phyloP scores from a whole-genome alignment of 2,113 vertebrate species.

The Hystrix cristata region DNA sequence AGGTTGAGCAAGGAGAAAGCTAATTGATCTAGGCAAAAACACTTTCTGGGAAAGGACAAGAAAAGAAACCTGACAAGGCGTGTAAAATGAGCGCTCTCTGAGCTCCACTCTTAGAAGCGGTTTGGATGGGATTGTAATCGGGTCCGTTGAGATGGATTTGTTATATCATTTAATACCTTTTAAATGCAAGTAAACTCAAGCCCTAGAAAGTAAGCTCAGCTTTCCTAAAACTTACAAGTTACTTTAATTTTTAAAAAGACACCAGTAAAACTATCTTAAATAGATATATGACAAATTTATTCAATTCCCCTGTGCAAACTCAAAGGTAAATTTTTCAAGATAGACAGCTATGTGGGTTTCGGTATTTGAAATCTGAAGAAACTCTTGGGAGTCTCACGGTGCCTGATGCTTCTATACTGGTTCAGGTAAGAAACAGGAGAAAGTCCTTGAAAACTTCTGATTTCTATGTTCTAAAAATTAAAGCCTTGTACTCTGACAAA shows the following conservation, averaged over 20 bases:
- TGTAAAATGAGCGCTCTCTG: constrained; percentile 59
- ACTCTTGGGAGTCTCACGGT: constrained; percentile 52
- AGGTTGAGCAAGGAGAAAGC: constrained; percentile 13
- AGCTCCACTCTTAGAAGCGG: constrained; percentile 33
- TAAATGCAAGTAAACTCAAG: constrained; percentile 57
- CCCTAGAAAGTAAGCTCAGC: constrained; percentile 33
- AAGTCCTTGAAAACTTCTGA: constrained; percentile 27
- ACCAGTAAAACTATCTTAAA: constrained; percentile 20
- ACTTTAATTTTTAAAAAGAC: constrained; percentile 23
- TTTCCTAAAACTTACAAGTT: constrained; percentile 62
- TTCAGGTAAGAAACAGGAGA: constrained; percentile 26
- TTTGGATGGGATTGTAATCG: neutral
- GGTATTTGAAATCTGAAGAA: constrained; percentile 75
- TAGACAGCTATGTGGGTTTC: neutral
- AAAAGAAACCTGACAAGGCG: neutral
- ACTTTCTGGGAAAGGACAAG: constrained; percentile 40
- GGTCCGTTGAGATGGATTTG: neutral
- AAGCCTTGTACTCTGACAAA: constrained; percentile 4
- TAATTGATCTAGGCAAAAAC: constrained; percentile 57
- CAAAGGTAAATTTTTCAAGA: constrained; percentile 55
- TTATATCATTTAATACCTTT: constrained; percentile 63
- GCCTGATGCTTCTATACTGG: neutral
- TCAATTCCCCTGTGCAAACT: constrained; percentile 22
- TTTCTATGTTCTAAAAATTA: constrained; percentile 21
- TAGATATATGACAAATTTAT: constrained; percentile 67